These are phyloP conservation scores for Volucella bombylans DNA, from an alignment of 2,888 invertebrate genomes.

Conservation along the genomic window DNA sequence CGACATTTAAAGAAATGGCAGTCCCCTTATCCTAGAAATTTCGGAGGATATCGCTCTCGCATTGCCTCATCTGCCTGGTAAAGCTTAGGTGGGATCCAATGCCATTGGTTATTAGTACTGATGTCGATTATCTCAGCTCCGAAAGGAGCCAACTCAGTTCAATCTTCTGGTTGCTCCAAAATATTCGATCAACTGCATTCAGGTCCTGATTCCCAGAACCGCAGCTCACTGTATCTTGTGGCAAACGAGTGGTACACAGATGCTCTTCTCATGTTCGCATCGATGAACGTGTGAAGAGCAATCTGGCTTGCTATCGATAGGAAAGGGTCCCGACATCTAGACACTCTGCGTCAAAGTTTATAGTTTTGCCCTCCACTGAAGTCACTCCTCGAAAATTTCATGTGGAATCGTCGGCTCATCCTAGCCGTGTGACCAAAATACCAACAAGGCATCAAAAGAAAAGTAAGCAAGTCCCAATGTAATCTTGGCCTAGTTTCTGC, in stretches of 20 bases:
- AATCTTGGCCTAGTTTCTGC: too few species aligned
- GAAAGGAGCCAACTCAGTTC: slow-evolving; percentile 34
- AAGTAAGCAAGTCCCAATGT: too few species aligned
- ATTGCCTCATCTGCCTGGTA: slow-evolving; percentile 75
- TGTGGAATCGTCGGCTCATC: slow-evolving; percentile 14
- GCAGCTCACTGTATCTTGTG: slow-evolving; percentile 20
- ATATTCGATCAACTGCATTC: neutral
- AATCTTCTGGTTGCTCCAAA: slow-evolving; percentile 45
- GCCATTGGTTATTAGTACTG: slow-evolving; percentile 70
- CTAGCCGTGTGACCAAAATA: too few species aligned
- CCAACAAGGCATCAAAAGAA: too few species aligned
- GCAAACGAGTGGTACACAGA: neutral
- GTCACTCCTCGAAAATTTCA: slow-evolving; percentile 2
- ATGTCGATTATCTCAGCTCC: slow-evolving; percentile 70
- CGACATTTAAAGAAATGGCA: neutral
- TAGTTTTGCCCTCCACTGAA: slow-evolving; percentile 10
- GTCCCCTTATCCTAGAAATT: neutral
- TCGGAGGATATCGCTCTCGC: slow-evolving; percentile 38
- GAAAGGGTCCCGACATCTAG: neutral
- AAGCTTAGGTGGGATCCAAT: slow-evolving; percentile 73
- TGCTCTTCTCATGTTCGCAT: neutral
- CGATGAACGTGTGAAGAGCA: neutral
- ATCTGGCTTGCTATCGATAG: neutral
- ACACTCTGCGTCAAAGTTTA: neutral
- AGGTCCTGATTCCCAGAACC: slow-evolving; percentile 10